A percentile compares a stretch with the other conserved stretches of the same genome.
Evolutionary conservation across 2,888 invertebrate genomes (phyloP).

Genomic region (Spicauda simplicius): DNA sequence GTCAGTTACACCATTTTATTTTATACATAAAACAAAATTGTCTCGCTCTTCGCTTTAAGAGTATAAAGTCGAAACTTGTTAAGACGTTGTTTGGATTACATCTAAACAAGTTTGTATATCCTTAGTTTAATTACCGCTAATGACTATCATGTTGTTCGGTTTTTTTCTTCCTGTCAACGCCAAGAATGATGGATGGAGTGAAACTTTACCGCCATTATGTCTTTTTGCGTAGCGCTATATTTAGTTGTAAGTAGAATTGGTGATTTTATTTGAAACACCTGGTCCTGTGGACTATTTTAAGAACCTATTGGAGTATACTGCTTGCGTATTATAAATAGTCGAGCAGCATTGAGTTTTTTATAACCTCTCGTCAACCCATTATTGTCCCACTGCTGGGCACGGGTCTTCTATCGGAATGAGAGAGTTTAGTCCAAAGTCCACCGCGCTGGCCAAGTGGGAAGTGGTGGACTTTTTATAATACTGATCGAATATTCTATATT

Average conservation of each 20-base stretch:
- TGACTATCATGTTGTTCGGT: constrained; percentile 57
- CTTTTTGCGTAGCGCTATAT: constrained; percentile 39
- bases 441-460: too few relatives aligned
- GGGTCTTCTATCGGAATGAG: too few relatives aligned
- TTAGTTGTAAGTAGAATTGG: constrained; percentile 21
- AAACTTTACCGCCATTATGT: constrained; percentile 40
- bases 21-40: constrained; percentile 10
- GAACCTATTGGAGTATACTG: background rate
- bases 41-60: constrained; percentile 1
- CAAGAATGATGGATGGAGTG: constrained; percentile 54
- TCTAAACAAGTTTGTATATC: constrained; percentile 44
- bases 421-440: too few relatives aligned
- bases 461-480: too few relatives aligned
- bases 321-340: background rate
- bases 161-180: constrained; percentile 48
- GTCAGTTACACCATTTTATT: constrained; percentile 22
- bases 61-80: constrained; percentile 41
- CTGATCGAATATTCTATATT: too few relatives aligned
- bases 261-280: constrained; percentile 33
- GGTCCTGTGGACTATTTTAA: background rate
- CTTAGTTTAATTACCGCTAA: constrained; percentile 62
- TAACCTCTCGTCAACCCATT: too few relatives aligned
- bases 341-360: too few relatives aligned
- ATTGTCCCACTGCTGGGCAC: too few relatives aligned
- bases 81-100: constrained; percentile 27